Evolutionary conservation across 2,113 vertebrate genomes (phyloP), one percentile per base, ranked within the genome.

Genomic region (Coptodon rendalli): DNA sequence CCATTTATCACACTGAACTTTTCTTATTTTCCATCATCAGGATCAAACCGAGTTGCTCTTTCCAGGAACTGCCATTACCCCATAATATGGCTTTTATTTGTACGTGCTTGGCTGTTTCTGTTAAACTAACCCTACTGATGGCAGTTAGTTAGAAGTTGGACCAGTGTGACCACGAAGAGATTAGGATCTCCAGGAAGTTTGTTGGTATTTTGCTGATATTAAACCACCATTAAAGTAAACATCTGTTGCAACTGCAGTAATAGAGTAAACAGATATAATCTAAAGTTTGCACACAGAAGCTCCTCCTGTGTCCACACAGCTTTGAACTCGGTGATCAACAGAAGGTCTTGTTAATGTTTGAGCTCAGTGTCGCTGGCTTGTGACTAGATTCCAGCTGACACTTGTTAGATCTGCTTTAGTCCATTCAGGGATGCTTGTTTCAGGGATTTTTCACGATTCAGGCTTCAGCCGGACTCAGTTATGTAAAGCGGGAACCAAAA

Each of bases 281-380:
- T 82, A n/a, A 81, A 83, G 52, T 56, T 53, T 85, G 79, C 61
- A 89, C 43, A 85, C 71, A 57, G 86, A 53, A 86, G 66, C 59
- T 84, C 29, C 66, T 66, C 57, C 56, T 68, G 17, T 86, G 45
- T 57, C 38, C 40, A 40, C 63, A 68, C 34, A 43, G 86, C 83
- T 92, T 91, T 89, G 68, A 87, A 73, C 86, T 90, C 59, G 4
- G 17, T 83, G 86, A 81, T 85, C 83, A 89, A 80, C 43, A 73
- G 84, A 83, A 90, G 61, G 84, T 87, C 81, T 89, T 80, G 68
- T 81, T 90, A 78, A 92, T 87, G 82, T 93, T 90, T 92, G 87
- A 92, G 87, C 78, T 66, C 31, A 80, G 59, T 43, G 36, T 93
- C 85, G 54, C 89, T 83, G 86, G 80, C 36, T 81, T 79, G 54